Base-by-base conservation (phyloP, 92 coral and sea anemone species). In the Zoanthus sociatus region DNA sequence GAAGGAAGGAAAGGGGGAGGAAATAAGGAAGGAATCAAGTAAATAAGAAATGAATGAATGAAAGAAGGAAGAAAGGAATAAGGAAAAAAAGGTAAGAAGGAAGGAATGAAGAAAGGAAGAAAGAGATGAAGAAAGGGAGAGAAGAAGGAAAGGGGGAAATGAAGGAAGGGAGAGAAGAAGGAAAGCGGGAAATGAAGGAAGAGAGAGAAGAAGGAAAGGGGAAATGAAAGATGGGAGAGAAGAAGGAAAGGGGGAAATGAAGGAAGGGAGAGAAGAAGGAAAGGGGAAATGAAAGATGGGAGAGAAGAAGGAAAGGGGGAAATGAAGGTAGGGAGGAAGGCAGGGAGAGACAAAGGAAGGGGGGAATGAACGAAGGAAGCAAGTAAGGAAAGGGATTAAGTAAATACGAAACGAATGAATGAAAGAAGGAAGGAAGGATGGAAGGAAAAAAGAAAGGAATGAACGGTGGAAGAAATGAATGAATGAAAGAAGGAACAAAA, bases 101-200 rank as follows among this genome's bases (percentile, higher is more conserved):
- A 61, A 17, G 26, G 69, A 61, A 61, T 30, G 21, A 61, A 61
- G 21, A 30, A 61, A 16, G 68, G 30, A 17, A 61, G 68, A 30
- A 17, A 5, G 66, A 14, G 1, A 58, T 1, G 5, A 17, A 4
- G 1, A 6, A 14, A 4, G n/a, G n/a, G 0, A 11, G n/a, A 1
- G 1, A 12, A 4, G 14, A 13, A 0, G 16, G 17, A 5, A 58
- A 2, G 17, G 14, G 6, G 54, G 54, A 50, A 7, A 9, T 1
- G 0, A 1, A 4, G 12, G 6, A 0, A 1, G 54, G 1, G 5
- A 9, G 9, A 50, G 6, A 4, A 1, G 6, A 7, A 9, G 54
- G 6, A 0, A 4, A 4, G 5, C 2, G 54, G 54, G 6, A 50
- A 4, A 4, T 0, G 0, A 4, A 4, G 6, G 0, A 20, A 6